Evolutionary conservation across 2,797 vertebrate genomes (phyloP), one percentile per base, ranked within the genome.

Genomic region (Anniella stebbinsi): DNA sequence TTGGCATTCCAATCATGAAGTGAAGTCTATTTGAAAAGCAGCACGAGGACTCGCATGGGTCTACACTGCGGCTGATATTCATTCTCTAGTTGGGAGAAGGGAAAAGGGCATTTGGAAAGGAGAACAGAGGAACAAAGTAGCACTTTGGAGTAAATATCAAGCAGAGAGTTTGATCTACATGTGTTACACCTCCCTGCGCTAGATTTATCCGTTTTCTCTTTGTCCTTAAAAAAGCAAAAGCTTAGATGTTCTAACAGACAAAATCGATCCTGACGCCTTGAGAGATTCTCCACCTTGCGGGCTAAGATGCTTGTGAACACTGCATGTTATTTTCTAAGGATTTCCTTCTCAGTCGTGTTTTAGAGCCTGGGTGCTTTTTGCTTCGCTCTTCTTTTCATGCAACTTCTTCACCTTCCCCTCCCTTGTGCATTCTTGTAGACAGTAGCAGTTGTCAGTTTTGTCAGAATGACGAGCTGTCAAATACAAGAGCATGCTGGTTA

Each of bases 1-100:
- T 76, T 93, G 87, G 15, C 0, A 2, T 73, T 92, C 45, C 45
- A 41, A 48, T n/a, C 87, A 91, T 91, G 84, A 91, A 94, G 75
- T 15, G 63, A 63, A 87, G 67, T 80, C 82, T 88, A 77, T 80
- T 57, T 72, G 73, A 51, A 87, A 89, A 88, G 73, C 66, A 77
- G 60, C 9, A 6, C 13, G n/a, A 93, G 48, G 54, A 84, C 66
- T 66, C 0, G 28, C 0, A 0, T 91, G 80, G 80, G 85, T 72
- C 87, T 73, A 60, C 2, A 36, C 66, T 33, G 77, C 87, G 3
- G 6, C 66, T 75, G 76, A 80, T 89, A 30, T 84, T 88, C 33
- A 77, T 88, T 87, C 89, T 92, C 18, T 73, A 72, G 5, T 72
- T 51, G 7, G 70, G 78, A 73, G n/a, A 51, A 77, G 28, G 36